Percentiles rank a stretch among this genome's conserved stretches.
These are phyloP conservation scores for Tachina grossa DNA, from an alignment of 2,888 invertebrate genomes.

Conservation along the genomic window DNA sequence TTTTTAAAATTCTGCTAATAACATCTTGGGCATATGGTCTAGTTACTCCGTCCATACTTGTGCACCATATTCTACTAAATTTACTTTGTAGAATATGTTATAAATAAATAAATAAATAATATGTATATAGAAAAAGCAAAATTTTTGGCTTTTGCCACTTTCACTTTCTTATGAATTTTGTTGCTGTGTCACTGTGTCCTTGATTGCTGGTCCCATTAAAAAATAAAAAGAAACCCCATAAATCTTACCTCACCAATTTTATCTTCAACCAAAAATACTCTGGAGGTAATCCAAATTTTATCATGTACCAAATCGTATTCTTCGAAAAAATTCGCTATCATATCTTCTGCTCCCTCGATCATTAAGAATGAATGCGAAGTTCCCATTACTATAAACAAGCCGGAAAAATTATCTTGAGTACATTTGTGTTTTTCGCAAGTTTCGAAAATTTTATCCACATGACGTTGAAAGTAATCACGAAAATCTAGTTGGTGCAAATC, in stretches of 20 bases:
- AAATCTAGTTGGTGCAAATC: conserved; percentile 32
- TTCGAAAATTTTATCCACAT: conserved; percentile 43
- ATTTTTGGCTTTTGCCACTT: too few relatives aligned
- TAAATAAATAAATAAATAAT: too few relatives aligned
- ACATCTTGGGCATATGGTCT: too few relatives aligned
- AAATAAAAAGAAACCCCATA: neutral
- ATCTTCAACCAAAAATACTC: conserved; percentile 77
- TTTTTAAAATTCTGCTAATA: too few relatives aligned
- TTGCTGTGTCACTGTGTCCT: too few relatives aligned
- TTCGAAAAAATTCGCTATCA: conserved; percentile 74
- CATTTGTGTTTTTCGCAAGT: conserved; percentile 47
- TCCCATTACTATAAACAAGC: conserved; percentile 76
- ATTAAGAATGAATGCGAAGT: conserved; percentile 75
- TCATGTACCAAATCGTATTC: conserved; percentile 66
- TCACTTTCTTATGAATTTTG: too few relatives aligned
- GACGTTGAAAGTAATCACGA: conserved; percentile 55
- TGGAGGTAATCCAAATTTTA: conserved; percentile 73
- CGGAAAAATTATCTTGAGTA: conserved; percentile 75
- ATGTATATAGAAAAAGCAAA: too few relatives aligned
- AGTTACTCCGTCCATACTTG: too few relatives aligned
- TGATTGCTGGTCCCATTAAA: neutral
- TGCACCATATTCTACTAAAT: too few relatives aligned
- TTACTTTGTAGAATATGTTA: too few relatives aligned
- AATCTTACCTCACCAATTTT: conserved; percentile 74
- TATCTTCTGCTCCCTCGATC: conserved; percentile 78